These are phyloP conservation scores for Phenganax marumi DNA, from an alignment of 92 coral and sea anemone genomes.

Conservation along the genomic window DNA sequence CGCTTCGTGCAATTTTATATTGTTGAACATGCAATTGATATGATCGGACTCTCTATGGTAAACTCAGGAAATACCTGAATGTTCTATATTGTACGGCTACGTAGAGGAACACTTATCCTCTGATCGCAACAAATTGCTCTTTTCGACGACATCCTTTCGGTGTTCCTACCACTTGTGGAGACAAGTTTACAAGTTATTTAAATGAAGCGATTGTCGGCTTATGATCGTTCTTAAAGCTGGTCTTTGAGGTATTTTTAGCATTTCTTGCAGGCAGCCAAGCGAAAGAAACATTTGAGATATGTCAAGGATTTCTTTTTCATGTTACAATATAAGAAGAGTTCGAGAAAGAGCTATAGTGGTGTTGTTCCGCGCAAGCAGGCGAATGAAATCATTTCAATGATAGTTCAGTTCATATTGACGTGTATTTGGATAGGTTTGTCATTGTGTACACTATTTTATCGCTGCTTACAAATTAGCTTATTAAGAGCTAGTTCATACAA, in stretches of 20 bases:
- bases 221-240: background rate
- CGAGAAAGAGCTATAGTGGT: background rate
- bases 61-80: constrained; percentile 10
- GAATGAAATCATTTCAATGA: background rate
- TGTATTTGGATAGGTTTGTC: background rate
- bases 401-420: background rate
- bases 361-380: background rate
- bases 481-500: background rate
- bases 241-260: constrained; percentile 29
- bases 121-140: constrained; percentile 7
- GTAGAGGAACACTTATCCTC: background rate
- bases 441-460: constrained; percentile 6
- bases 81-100: constrained; percentile 6
- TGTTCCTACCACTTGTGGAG: constrained; percentile 7
- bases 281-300: constrained; percentile 11
- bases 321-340: background rate
- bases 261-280: constrained; percentile 4
- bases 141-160: background rate
- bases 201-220: background rate
- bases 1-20: too few relatives aligned
- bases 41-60: background rate
- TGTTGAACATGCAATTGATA: background rate
- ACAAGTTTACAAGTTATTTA: background rate
- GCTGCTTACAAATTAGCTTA: constrained; percentile 4
- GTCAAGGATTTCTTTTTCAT: background rate